Base-by-base conservation (phyloP, 1,140 invertebrate species). In the Grapholita molesta region DNA sequence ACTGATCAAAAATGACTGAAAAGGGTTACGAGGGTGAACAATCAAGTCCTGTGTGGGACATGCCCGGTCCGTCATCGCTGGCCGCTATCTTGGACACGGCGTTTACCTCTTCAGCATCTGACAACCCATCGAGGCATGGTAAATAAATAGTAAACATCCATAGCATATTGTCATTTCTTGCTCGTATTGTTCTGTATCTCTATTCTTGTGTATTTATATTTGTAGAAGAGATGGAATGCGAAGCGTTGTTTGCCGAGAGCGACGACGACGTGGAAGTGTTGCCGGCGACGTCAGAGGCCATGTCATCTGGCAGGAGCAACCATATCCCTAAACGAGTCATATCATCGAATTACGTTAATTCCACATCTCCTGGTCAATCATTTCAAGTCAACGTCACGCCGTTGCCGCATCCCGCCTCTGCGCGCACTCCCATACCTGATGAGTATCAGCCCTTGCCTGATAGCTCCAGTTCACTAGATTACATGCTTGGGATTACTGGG, bases 221-320 rank as follows among this genome's bases (percentile, higher is more conserved):
- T 73, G 12, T 83, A 92, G 90, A 89, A 69, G 88, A 92, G 72
- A 92, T 92, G 90, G 92, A 92, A 67, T 92, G 90, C 78, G 90
- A 92, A 30, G 85, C 86, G 32, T 72, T 92, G 30, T 92, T 92
- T 84, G 92, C 90, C 33, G 90, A 88, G 66, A 92, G 90, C 75
- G 92, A 92, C 75, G 92, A 92, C 73, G 92, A 92, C 66, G 82
- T 92, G 53, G 86, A 91, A 76, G 84, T 91, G 6, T 67, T 92
- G 9, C 89, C 86, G n/a, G 69, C 78, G 35, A 69, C 78, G 30
- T 71, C 75, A 65, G 82, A 87, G 66, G 70, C 67, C 23, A 71
- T 66, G 18, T 64, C 78, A 30, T 66, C 70, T 3, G 71, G 71
- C 67, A 74, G 71, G 52, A 79, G 68, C 69, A 76, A 76, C 18